Evolutionary conservation across 2,113 vertebrate genomes (phyloP), one percentile per base, ranked within the genome.

Genomic region (Atherinomorus stipes): DNA sequence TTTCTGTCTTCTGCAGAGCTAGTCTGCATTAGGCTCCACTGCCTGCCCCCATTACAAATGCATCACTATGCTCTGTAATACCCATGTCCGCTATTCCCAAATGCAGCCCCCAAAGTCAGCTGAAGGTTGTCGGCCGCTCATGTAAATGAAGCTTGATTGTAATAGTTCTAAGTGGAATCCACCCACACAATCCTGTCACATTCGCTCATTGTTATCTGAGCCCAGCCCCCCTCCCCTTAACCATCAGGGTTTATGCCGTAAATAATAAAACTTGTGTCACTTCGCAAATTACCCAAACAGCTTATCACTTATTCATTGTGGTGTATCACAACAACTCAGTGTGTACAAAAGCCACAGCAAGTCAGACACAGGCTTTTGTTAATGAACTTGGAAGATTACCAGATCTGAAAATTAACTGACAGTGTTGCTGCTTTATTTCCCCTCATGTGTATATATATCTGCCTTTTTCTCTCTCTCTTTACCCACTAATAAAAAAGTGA

Each of bases 191-290:
- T 87, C 83, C 83, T 88, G 87, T 88, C 89, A 89, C 83, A 90
- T 86, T 88, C 68, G 25, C 68, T 92, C 87, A 90, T 89, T 90
- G 89, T 92, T 91, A 87, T 80, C 87, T 74, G 47, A 6, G 4
- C 9, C 45, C 70, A n/a, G 19, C 18, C 44, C 44, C 62, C 47
- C 37, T 34, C 47, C 45, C 21, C 76, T 34, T 70, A 54, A 73
- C 82, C 78, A 86, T 83, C 88, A 83, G 76, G 84, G 71, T 81
- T 89, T 77, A 73, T 42, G 71, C 37, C 61, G 75, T 91, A 85
- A 90, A 93, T 91, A 94, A 93, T 90, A 91, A 89, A 92, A 93
- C 84, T 85, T 80, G 87, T 88, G 89, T 90, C 85, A 90, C 84
- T 90, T 88, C 61, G 65, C 84, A 90, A 88, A 93, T 93, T 89